Conservation (phyloP, 2,797 vertebrate species). For the Sebastes goodei region DNA sequence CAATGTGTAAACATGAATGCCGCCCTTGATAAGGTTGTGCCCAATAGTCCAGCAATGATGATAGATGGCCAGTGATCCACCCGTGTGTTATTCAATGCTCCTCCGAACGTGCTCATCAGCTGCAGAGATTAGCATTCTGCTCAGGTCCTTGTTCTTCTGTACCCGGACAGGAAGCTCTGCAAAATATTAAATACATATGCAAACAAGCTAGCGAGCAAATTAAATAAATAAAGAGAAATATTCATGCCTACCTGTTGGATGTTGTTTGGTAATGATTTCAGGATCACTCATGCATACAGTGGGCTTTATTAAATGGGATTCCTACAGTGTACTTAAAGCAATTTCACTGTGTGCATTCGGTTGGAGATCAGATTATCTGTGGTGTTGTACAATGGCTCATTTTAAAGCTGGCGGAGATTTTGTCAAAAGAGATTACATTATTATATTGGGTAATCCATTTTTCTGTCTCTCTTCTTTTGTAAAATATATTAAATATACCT, state of each 20-base stretch:
- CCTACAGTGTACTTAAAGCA: conserved; percentile 32
- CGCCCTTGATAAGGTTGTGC: conserved; percentile 63
- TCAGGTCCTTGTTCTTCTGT: conserved; percentile 20
- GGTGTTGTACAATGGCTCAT: conserved; percentile 48
- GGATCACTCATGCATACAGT: conserved; percentile 22
- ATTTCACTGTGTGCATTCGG: conserved; percentile 38
- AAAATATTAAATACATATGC: conserved; percentile 50
- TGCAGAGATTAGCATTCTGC: conserved; percentile 51
- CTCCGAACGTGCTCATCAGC: conserved; percentile 39
- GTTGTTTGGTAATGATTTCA: conserved; percentile 25
- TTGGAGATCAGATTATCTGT: conserved; percentile 54
- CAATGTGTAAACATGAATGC: conserved; percentile 68
- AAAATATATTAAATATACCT: conserved; percentile 25
- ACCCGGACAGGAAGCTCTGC: conserved; percentile 17
- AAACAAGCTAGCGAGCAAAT: conserved; percentile 26
- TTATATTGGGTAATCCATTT: conserved; percentile 38
- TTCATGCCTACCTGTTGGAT: conserved; percentile 33
- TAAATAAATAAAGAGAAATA: conserved; percentile 37
- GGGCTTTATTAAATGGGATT: conserved; percentile 34
- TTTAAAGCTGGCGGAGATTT: conserved; percentile 51
- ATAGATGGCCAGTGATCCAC: conserved; percentile 60
- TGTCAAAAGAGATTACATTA: conserved; percentile 54
- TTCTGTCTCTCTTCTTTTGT: conserved; percentile 16
- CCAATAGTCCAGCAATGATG: conserved; percentile 56
- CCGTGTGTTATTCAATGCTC: conserved; percentile 42